A percentile compares a stretch with the other conserved stretches of the same genome.
Conservation (phyloP, 1,140 invertebrate species). For the Oryzaephilus surinamensis region DNA sequence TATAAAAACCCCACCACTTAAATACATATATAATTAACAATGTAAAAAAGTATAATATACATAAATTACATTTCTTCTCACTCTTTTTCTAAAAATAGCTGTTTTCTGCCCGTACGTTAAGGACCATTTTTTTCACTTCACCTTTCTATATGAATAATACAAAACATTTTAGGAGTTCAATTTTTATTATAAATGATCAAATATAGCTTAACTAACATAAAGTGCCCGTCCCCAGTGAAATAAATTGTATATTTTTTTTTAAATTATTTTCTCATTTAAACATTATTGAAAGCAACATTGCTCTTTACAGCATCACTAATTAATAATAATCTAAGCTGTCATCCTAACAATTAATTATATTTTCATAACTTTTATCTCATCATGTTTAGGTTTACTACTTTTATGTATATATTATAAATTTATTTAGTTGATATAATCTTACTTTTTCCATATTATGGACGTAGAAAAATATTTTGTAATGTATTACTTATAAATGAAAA, state of each 20-base stretch:
- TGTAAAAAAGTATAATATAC: no score
- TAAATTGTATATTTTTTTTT: no score
- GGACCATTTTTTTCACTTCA: no score
- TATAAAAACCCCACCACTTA: no score
- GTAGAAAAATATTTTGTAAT: constrained; percentile 1
- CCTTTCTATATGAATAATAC: no score
- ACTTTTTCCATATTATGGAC: constrained; percentile 16
- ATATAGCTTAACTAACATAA: constrained; percentile 36
- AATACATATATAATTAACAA: no score
- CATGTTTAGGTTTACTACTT: constrained; percentile 23
- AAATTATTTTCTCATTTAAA: no score
- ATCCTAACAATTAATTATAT: constrained; percentile 36
- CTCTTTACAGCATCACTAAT: constrained; percentile 35
- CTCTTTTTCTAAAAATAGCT: no score
- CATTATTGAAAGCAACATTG: constrained; percentile 35
- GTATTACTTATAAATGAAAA: constrained; percentile 5
- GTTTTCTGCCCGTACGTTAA: no score
- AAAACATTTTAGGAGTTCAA: constrained; percentile 7
- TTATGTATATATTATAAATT: constrained; percentile 25
- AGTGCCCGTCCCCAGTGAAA: constrained; percentile 38
- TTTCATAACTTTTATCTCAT: constrained; percentile 21
- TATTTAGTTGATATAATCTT: constrained; percentile 20
- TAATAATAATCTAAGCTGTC: constrained; percentile 24
- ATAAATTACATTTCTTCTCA: no score
- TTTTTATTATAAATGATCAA: constrained; percentile 38